These are phyloP conservation scores for Ciconia boyciana DNA, from an alignment of 2,113 vertebrate species.

Conservation along the genomic window DNA sequence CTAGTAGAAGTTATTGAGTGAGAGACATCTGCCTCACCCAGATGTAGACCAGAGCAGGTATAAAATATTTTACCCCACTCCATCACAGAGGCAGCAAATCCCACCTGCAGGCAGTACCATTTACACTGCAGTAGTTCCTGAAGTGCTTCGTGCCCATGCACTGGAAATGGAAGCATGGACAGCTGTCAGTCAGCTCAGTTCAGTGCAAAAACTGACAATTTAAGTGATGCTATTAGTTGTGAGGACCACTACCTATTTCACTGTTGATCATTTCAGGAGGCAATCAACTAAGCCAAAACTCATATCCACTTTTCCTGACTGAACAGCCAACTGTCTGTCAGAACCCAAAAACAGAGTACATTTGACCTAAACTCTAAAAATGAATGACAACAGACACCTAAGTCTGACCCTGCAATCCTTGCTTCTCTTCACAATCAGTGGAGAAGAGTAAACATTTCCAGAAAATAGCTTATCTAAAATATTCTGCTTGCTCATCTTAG, in stretches of 20 bases:
- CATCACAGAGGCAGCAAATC: background rate
- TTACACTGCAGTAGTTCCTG: background rate
- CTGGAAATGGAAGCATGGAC: background rate
- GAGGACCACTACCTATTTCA: background rate
- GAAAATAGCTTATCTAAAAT: background rate
- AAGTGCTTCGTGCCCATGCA: accelerated
- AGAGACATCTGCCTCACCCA: background rate
- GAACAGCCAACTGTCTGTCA: background rate
- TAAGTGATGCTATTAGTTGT: background rate
- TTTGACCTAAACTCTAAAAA: background rate
- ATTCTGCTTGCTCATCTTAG: background rate
- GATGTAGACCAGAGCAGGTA: background rate
- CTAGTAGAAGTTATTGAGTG: background rate
- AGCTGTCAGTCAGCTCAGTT: background rate
- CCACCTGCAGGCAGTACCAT: background rate
- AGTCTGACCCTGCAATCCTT: background rate
- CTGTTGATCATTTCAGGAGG: background rate
- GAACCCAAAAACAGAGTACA: background rate
- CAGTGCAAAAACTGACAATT: background rate
- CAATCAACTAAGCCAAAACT: background rate
- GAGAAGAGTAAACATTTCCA: background rate
- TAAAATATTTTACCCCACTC: background rate
- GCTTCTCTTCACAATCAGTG: background rate
- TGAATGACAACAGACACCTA: background rate
- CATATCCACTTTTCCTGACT: background rate